Conservation (phyloP, 2,113 vertebrate species). For the Panurus biarmicus region DNA sequence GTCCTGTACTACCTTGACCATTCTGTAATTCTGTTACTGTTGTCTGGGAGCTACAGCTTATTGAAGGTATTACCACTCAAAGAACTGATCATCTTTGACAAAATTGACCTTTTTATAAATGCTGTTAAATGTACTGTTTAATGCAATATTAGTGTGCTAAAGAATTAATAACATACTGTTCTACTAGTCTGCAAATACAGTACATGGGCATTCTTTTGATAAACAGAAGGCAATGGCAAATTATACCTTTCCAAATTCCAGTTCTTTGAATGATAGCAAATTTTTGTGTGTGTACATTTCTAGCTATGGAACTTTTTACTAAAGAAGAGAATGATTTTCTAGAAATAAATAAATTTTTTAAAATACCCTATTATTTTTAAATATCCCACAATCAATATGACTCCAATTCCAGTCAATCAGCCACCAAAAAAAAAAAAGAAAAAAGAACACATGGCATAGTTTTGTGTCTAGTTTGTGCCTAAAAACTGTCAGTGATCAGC, state of each 20-base stretch:
- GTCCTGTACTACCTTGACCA: background rate
- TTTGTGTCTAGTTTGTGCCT: background rate
- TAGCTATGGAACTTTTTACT: background rate
- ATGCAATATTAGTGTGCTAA: background rate
- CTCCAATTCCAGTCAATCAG: background rate
- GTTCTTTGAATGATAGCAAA: background rate
- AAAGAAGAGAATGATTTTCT: background rate
- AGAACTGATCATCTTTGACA: background rate
- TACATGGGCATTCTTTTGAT: background rate
- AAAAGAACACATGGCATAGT: background rate
- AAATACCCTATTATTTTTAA: background rate
- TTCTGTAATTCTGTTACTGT: background rate
- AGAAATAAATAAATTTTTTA: background rate
- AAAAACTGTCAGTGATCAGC: constrained; percentile 46
- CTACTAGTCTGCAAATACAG: background rate
- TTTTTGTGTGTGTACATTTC: background rate
- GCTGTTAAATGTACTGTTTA: background rate
- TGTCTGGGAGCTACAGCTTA: background rate
- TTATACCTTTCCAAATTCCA: background rate
- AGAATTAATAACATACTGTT: background rate
- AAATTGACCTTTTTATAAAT: background rate
- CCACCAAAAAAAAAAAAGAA: background rate
- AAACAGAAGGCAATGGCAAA: background rate
- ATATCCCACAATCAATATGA: background rate
- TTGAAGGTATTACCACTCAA: background rate